Base-by-base conservation (phyloP, 2,113 vertebrate genomes). In the Coregonus clupeaformis region DNA sequence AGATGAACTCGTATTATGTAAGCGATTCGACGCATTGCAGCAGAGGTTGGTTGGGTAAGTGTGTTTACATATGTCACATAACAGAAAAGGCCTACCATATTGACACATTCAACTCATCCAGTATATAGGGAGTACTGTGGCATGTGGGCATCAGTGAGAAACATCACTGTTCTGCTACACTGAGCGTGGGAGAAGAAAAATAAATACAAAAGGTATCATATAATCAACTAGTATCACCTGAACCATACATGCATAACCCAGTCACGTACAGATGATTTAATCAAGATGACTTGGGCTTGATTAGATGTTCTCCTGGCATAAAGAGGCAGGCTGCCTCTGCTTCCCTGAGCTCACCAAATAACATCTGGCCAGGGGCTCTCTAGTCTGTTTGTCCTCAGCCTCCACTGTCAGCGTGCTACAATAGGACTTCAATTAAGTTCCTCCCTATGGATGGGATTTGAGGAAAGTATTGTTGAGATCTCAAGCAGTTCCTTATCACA, bases 241-340 rank as follows among this genome's bases (percentile, higher is more conserved):
- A 3, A 14, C 27, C 63, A 65, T 36, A 12, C 5, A 13, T 14
- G 63, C 9, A 4, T 18, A 65, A 36, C 25, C 27, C 63, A 14
- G 7, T 65, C 13, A 30, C 25, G 25, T 27, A 65, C 63, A 65
- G 63, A 27, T 65, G 25, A 65, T 65, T 65, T 65, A 30, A 65
- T 30, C 65, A 42, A 42, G 32, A 68, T 22, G 65, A 68, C 65
- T 32, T 20, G 30, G 65, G 16, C 20, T 68, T 68, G 65, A 42
- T 36, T 68, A 68, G 65, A 13, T 9, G 29, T 20, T 32, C 65
- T 68, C 66, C 20, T n/a, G 66, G 66, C 32, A 42, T 42, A 11
- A 42, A 42, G 36, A 42, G 25, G 0, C 29, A 42, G 32, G 16
- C 18, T 42, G 36, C 9, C 11, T 0, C 36, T 42, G 9, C 30